Percentiles rank a stretch among this genome's conserved stretches.
phyloP scores from a whole-genome alignment of 2,888 invertebrate species.

The Carcina quercana region DNA sequence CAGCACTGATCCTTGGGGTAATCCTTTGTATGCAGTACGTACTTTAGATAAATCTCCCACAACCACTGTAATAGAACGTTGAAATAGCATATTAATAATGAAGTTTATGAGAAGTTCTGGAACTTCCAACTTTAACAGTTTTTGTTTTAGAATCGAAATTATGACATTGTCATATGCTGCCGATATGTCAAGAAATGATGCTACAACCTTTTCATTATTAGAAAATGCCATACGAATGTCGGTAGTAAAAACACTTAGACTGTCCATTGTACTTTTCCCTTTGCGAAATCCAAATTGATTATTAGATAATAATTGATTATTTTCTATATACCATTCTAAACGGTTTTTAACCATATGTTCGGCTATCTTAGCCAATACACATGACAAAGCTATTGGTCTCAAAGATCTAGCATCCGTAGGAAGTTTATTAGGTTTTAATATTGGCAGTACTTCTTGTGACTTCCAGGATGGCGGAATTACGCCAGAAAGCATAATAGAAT shows the following conservation, averaged over 20 bases:
- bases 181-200: slow-evolving; percentile 6
- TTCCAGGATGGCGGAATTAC: slow-evolving; percentile 9
- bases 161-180: slow-evolving; percentile 10
- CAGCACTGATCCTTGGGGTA: slow-evolving; percentile 18
- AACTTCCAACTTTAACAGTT: slow-evolving; percentile 6
- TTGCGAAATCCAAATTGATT: slow-evolving; percentile 17
- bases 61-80: too few species aligned
- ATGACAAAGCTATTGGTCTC: slow-evolving; percentile 14
- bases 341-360: slow-evolving; percentile 15
- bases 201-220: slow-evolving; percentile 3
- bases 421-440: slow-evolving; percentile 9
- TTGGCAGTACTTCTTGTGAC: slow-evolving; percentile 9
- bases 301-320: slow-evolving; percentile 3
- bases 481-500: slow-evolving; percentile 5
- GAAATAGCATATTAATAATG: not conserved
- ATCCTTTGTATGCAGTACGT: slow-evolving; percentile 13
- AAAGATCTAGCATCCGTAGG: slow-evolving; percentile 4
- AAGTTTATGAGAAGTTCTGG: slow-evolving; percentile 3
- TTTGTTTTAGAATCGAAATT: slow-evolving; percentile 7
- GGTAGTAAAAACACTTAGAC: slow-evolving; percentile 6
- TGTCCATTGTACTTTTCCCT: slow-evolving; percentile 15
- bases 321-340: slow-evolving; percentile 15
- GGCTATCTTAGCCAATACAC: slow-evolving; percentile 8
- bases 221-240: slow-evolving; percentile 7
- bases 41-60: slow-evolving; percentile 1